Evolutionary conservation across 2,797 vertebrate genomes (phyloP).

Genomic region (Euthynnus affinis): DNA sequence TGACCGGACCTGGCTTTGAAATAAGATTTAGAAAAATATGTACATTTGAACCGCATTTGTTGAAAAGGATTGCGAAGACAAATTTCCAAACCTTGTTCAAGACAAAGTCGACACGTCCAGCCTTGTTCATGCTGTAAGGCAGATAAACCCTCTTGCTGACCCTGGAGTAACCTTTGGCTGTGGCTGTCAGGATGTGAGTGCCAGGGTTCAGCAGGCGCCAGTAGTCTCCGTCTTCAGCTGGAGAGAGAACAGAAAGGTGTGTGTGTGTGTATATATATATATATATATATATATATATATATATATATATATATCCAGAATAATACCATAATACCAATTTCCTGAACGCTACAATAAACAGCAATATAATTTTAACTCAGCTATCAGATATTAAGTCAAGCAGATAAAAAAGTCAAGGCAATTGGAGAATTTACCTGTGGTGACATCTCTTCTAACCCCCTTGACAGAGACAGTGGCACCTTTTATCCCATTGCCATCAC

Average conservation of each 20-base stretch:
- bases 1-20: too few relatives aligned
- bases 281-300: neutral
- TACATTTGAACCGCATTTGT: neutral
- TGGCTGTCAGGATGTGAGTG: slow-evolving; percentile 89
- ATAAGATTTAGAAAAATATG: neutral
- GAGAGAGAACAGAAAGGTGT: neutral
- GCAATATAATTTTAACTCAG: too few relatives aligned
- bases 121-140: slow-evolving; percentile 87
- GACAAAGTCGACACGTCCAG: slow-evolving; percentile 93
- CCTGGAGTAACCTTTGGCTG: slow-evolving; percentile 90
- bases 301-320: neutral
- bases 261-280: neutral
- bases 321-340: neutral
- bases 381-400: neutral
- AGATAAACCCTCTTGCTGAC: slow-evolving; percentile 92
- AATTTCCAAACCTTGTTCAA: slow-evolving; percentile 80
- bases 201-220: slow-evolving; percentile 94
- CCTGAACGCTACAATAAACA: neutral
- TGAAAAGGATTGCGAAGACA: neutral
- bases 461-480: slow-evolving; percentile 91
- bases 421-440: slow-evolving; percentile 88
- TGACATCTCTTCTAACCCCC: slow-evolving; percentile 93
- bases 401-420: neutral
- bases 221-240: slow-evolving; percentile 95
- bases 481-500: slow-evolving; percentile 91